Base-by-base conservation (phyloP, 2,888 invertebrate species). In the Amphiduros pacificus region DNA sequence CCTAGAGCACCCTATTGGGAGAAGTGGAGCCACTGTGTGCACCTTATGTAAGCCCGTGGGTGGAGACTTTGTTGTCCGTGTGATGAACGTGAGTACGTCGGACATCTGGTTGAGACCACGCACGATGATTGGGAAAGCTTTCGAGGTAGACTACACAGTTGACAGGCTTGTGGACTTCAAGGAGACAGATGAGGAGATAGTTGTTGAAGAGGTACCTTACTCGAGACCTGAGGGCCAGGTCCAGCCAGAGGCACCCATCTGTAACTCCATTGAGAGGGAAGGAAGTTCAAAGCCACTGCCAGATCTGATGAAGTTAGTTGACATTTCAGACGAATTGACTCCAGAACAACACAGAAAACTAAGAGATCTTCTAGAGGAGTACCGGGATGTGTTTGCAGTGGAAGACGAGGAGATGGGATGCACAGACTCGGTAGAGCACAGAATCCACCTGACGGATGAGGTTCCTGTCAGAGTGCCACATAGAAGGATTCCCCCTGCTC, bases 341-440 rank as follows among this genome's bases (percentile, higher is more conserved):
- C n/a, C n/a, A n/a, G n/a, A 20, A 5, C 32, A 32, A 22, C 3
- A 29, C 6, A 14, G n/a, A 3, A 31, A 29, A 32, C 20, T 54
- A 4, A 17, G 24, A 6, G 24, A 26, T 29, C 32, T 54, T 6
- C 22, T 54, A 4, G 6, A 26, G 3, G 28, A 54, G 31, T 54
- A n/a, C 26, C 17, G 17, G 9, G 54, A 31, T 54, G 54, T 54
- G 54, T 54, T 54, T 54, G 22, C 54, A n/a, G 20, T n/a, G 14
- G 27, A 55, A 41, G 40, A 26, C 5, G 11, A 27, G n/a, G 55
- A 55, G 20, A 24, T 55, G 20, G 55, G 41, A 36, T 26, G 44
- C 22, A 55, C 55, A 11, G 22, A 55, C 9, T 20, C 20, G 4
- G 55, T 40, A n/a, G 31, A 11, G 6, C 36, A 55, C 41, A 4